Conservation (phyloP, 2,113 vertebrate species). For the Falcunculus frontatus region DNA sequence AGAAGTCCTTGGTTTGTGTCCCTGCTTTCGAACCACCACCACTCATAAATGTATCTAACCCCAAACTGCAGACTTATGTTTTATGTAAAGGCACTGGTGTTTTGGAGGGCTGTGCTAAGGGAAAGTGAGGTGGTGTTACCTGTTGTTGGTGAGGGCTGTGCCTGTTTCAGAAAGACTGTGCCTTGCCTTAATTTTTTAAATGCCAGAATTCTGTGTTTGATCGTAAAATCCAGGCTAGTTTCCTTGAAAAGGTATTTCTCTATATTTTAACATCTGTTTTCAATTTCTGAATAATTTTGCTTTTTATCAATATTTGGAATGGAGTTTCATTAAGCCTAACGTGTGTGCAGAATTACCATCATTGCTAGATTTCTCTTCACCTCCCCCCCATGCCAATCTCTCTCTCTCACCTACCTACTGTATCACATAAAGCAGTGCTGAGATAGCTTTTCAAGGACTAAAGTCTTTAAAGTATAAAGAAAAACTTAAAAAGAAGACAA, state of each 20-base stretch:
- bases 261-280: not conserved
- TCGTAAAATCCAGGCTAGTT: not conserved
- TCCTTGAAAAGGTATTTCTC: not conserved
- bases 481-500: not conserved
- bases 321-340: not conserved
- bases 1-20: not conserved
- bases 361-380: not conserved
- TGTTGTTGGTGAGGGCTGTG: not conserved
- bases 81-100: not conserved
- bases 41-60: not conserved
- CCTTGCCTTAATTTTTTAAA: not conserved
- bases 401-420: not conserved
- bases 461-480: conserved; percentile 17
- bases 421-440: not conserved
- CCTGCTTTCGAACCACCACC: not conserved
- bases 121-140: not conserved
- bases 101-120: not conserved
- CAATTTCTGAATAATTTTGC: not conserved
- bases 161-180: not conserved
- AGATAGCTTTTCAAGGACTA: not conserved
- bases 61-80: not conserved
- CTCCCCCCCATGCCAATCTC: not conserved
- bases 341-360: not conserved
- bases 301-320: not conserved
- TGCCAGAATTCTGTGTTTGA: not conserved